phyloP scores from a whole-genome alignment of 2,113 vertebrate species.

The Aix galericulata region DNA sequence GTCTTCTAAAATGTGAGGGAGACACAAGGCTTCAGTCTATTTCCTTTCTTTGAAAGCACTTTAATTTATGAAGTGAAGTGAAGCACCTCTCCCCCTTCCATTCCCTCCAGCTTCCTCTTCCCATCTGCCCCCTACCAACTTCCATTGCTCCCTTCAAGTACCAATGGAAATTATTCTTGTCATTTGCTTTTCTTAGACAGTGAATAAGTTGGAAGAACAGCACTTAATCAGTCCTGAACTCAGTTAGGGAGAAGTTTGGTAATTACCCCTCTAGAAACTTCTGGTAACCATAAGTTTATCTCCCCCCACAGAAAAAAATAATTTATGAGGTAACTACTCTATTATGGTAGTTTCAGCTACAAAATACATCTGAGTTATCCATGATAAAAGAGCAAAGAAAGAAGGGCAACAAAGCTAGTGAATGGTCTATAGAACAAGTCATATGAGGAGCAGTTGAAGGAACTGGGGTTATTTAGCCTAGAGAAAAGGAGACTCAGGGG shows the following conservation, averaged over 20 bases:
- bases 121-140: too few species aligned
- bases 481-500: too few species aligned
- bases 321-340: neutral
- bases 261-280: neutral
- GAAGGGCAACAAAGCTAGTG: too few species aligned
- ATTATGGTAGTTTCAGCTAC: neutral
- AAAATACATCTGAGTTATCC: neutral
- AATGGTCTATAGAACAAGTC: too few species aligned
- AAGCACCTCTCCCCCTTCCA: neutral
- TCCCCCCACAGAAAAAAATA: neutral
- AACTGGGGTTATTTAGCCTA: too few species aligned
- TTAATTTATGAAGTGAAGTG: neutral
- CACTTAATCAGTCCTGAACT: neutral
- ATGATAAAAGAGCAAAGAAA: neutral
- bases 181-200: neutral
- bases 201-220: neutral
- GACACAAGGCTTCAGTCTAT: too few species aligned
- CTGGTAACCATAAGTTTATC: neutral
- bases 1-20: neutral
- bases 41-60: neutral
- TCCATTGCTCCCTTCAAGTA: rapidly evolving
- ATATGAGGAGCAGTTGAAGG: too few species aligned
- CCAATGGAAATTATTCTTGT: neutral
- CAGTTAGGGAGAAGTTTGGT: neutral
- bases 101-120: too few species aligned